Percentiles rank a stretch among this genome's conserved stretches.
phyloP scores from a whole-genome alignment of 2,888 invertebrate genomes.

The Heliconius hortense region DNA sequence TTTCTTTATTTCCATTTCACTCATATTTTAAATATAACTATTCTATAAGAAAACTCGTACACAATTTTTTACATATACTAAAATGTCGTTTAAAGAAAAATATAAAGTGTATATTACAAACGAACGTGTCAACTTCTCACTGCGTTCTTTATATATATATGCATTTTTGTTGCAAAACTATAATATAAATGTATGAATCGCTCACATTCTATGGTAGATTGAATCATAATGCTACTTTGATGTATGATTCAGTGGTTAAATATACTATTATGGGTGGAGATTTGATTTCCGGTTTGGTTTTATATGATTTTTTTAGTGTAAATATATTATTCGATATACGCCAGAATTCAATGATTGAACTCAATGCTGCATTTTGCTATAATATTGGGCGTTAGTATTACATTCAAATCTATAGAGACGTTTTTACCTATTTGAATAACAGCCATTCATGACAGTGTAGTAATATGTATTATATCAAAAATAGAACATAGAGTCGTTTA shows the following conservation, averaged over 20 bases:
- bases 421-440: too few species aligned
- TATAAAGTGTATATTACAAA: not conserved
- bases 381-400: too few species aligned
- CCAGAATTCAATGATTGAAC: too few species aligned
- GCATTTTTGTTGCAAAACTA: not conserved
- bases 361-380: too few species aligned
- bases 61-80: not conserved
- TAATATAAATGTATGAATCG: not conserved
- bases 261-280: not conserved
- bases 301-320: not conserved
- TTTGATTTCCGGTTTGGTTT: not conserved
- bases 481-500: too few species aligned
- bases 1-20: not conserved
- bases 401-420: too few species aligned
- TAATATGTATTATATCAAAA: too few species aligned
- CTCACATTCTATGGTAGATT: not conserved
- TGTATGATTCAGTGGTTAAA: not conserved
- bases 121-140: slow-evolving; percentile 9
- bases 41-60: not conserved
- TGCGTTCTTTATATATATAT: not conserved
- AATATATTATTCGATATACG: too few species aligned
- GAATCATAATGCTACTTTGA: not conserved
- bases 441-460: too few species aligned
- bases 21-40: not conserved
- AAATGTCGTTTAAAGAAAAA: not conserved